These are phyloP conservation scores for Heterodera carotae DNA, from an alignment of 1,140 invertebrate species.

Conservation along the genomic window DNA sequence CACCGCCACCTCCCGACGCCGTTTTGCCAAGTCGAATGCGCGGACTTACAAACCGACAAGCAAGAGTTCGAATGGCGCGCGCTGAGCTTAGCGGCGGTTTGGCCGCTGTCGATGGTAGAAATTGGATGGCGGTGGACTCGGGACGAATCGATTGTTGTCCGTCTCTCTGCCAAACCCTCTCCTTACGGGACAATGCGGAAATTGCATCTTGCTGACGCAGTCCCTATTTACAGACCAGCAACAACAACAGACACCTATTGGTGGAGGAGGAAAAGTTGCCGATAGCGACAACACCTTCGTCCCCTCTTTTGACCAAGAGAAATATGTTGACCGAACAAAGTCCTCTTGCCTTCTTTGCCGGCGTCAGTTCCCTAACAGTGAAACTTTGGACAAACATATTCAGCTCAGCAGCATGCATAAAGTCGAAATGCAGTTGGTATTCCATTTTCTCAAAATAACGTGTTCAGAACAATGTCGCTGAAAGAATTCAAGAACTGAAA, in stretches of 20 bases:
- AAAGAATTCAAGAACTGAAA: conserved; percentile 38
- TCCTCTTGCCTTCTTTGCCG: conserved; percentile 93
- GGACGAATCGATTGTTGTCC: neutral
- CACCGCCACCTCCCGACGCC: conserved; percentile 67
- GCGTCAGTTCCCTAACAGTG: conserved; percentile 84
- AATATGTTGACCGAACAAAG: conserved; percentile 82
- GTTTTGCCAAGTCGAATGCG: conserved; percentile 27
- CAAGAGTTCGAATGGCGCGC: conserved; percentile 22
- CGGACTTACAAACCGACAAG: conserved; percentile 30
- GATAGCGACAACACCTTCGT: neutral
- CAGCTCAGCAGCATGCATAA: conserved; percentile 92
- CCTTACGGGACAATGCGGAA: conserved; percentile 22
- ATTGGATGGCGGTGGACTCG: conserved; percentile 21
- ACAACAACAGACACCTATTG: neutral
- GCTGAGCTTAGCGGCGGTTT: conserved; percentile 21
- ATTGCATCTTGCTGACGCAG: conserved; percentile 28
- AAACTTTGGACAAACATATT: conserved; percentile 85
- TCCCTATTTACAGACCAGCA: conserved; percentile 39
- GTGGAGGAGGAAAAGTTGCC: neutral
- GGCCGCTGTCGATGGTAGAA: conserved; percentile 20
- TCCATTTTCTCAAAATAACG: conserved; percentile 29
- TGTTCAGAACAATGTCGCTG: conserved; percentile 46
- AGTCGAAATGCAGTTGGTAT: conserved; percentile 51
- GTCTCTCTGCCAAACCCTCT: conserved; percentile 9
- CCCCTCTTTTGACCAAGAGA: conserved; percentile 67